Evolutionary conservation across 2,888 invertebrate genomes (phyloP).

Genomic region (Liopterus haemorrhoidalis): DNA sequence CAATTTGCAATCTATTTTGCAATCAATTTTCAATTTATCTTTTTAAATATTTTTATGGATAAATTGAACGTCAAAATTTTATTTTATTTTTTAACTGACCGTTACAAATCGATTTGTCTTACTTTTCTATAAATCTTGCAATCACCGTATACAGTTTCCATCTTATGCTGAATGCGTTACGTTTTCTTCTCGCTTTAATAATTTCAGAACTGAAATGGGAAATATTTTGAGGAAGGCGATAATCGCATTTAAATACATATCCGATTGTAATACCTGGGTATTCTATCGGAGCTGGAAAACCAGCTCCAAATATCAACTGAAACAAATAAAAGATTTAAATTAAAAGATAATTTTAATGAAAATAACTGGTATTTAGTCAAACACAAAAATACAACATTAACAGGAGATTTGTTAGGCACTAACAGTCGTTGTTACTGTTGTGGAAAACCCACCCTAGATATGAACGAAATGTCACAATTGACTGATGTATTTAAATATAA

Average conservation of each 20-base stretch:
- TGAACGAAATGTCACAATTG: no score
- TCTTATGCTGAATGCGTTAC: conserved; percentile 42
- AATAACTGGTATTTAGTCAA: background rate
- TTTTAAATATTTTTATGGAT: no score
- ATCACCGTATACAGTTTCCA: conserved; percentile 64
- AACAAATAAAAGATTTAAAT: conserved; percentile 30
- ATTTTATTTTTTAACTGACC: no score
- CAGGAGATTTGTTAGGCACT: no score
- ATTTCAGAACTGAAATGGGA: conserved; percentile 34
- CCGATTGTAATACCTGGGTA: conserved; percentile 46
- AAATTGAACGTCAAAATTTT: no score
- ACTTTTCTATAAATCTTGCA: conserved; percentile 56
- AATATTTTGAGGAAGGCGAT: conserved; percentile 37
- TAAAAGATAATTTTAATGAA: conserved; percentile 16
- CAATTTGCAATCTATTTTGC: no score
- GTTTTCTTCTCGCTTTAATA: conserved; percentile 30
- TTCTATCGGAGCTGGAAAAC: conserved; percentile 47
- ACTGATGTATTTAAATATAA: no score
- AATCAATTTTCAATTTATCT: no score
- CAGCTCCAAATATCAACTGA: conserved; percentile 48
- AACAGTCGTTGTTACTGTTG: no score
- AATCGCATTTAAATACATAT: conserved; percentile 47
- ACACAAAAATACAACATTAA: no score
- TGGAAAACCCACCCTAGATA: no score
- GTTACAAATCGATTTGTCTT: no score